Evolutionary conservation across 2,888 invertebrate genomes (phyloP).

Genomic region (Beris chalybata): DNA sequence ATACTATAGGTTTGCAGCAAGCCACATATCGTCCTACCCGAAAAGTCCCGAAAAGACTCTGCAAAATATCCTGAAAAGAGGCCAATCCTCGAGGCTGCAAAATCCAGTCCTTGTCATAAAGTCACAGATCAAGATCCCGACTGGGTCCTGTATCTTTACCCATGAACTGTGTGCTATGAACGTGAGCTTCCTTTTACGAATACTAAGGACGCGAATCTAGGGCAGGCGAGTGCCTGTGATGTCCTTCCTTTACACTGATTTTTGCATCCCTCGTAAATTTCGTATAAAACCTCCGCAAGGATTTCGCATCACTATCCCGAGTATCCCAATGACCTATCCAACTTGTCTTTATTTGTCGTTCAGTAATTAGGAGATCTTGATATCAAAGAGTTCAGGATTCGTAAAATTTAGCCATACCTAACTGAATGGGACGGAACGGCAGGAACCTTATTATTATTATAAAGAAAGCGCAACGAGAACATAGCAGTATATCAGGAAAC

Average conservation of each 20-base stretch:
- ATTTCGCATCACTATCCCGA: too few species aligned
- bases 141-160: slow-evolving; percentile 15
- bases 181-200: slow-evolving; percentile 18
- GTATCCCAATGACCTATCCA: too few species aligned
- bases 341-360: slow-evolving; percentile 1
- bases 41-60: too few species aligned
- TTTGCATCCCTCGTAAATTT: slow-evolving; percentile 16
- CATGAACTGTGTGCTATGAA: not conserved
- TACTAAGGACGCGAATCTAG: too few species aligned
- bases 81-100: slow-evolving; percentile 11
- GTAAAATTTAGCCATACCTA: too few species aligned
- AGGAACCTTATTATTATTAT: slow-evolving; percentile 9
- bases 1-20: too few species aligned
- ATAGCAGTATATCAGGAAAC: not conserved
- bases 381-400: not conserved
- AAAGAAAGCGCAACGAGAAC: slow-evolving; percentile 1
- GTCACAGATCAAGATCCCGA: slow-evolving; percentile 22
- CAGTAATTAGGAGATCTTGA: slow-evolving; percentile 14
- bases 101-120: slow-evolving; percentile 29
- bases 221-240: not conserved
- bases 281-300: too few species aligned
- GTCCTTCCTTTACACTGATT: not conserved
- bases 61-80: too few species aligned
- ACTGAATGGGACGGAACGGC: not conserved
- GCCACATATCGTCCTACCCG: too few species aligned